A percentile compares a stretch with the other conserved stretches of the same genome.
phyloP scores from a whole-genome alignment of 1,140 invertebrate genomes.

The Mylabris phalerata region DNA sequence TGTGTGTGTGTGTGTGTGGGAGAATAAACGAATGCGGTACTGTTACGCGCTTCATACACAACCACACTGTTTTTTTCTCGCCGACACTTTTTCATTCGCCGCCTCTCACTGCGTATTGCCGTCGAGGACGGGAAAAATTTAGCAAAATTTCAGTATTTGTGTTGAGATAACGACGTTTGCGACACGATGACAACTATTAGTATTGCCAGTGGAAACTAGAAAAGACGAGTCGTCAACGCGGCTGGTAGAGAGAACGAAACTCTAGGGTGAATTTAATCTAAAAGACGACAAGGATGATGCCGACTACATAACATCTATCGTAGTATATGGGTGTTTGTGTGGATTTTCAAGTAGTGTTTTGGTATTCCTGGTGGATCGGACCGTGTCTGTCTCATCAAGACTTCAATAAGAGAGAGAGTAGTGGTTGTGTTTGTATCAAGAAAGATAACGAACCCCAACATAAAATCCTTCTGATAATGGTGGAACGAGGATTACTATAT shows the following conservation, averaged over 20 bases:
- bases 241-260: constrained; percentile 28
- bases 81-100: too few species aligned
- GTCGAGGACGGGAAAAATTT: too few species aligned
- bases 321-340: constrained; percentile 29
- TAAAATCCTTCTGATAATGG: constrained; percentile 35
- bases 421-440: constrained; percentile 25
- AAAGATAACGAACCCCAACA: constrained; percentile 31
- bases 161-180: too few species aligned
- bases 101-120: too few species aligned
- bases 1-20: too few species aligned
- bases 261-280: constrained; percentile 41
- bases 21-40: too few species aligned
- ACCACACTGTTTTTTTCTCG: too few species aligned
- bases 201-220: neutral
- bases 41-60: too few species aligned
- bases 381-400: constrained; percentile 29
- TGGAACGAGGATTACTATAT: constrained; percentile 31
- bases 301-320: too few species aligned
- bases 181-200: too few species aligned
- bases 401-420: too few species aligned
- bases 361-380: constrained; percentile 37
- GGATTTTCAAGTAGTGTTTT: constrained; percentile 43
- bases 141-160: too few species aligned
- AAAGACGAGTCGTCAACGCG: constrained; percentile 36
- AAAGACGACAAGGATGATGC: neutral